Conservation (phyloP, 2,113 vertebrate genomes). For the Lates calcarifer region DNA sequence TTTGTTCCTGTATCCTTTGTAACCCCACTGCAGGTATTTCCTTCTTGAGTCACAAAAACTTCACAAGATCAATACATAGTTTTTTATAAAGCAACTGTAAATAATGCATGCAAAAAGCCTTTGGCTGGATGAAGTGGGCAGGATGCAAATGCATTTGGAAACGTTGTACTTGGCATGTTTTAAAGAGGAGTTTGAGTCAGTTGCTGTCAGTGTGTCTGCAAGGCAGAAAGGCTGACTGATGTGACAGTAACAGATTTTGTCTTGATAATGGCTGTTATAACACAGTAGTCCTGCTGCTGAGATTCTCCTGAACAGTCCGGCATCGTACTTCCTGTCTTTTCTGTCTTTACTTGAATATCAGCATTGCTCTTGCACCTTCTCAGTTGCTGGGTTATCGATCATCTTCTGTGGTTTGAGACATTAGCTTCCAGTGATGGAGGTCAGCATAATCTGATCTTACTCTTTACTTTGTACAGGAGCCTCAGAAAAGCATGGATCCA, state of each 20-base stretch:
- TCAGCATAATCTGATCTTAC: constrained; percentile 79
- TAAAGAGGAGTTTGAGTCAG: neutral
- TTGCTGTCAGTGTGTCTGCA: neutral
- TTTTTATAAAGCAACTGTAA: constrained; percentile 57
- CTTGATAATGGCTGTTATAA: neutral
- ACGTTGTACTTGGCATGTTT: constrained; percentile 29
- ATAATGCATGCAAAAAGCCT: constrained; percentile 74
- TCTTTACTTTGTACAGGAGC: constrained; percentile 29
- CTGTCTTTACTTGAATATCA: constrained; percentile 16
- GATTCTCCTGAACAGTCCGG: neutral
- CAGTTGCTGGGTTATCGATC: constrained; percentile 69
- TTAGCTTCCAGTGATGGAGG: constrained; percentile 44
- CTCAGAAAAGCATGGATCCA: constrained; percentile 25
- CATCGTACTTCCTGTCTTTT: constrained; percentile 20
- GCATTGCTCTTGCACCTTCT: constrained; percentile 48
- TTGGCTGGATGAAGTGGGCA: constrained; percentile 15
- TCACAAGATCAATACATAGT: constrained; percentile 38
- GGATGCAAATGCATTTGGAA: constrained; percentile 38
- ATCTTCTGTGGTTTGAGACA: constrained; percentile 62
- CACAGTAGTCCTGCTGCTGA: neutral
- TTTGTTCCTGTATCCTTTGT: neutral
- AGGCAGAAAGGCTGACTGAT: neutral
- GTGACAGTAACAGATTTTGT: constrained; percentile 3
- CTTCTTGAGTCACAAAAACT: constrained; percentile 31
- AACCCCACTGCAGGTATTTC: constrained; percentile 30